Conservation (phyloP, 2,797 vertebrate species). For the Crypturellus tataupa region DNA sequence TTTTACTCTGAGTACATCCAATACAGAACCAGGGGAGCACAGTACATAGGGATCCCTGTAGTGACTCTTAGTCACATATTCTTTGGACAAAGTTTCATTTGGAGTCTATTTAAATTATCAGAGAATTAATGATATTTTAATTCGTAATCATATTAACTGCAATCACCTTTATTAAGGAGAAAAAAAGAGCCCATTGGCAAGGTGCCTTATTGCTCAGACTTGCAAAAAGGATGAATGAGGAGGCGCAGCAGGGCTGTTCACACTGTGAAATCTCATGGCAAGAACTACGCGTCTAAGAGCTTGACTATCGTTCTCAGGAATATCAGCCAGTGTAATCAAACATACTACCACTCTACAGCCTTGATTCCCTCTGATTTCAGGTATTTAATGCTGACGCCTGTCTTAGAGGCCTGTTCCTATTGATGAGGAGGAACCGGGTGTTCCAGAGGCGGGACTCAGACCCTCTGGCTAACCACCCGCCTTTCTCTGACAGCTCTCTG, state of each 20-base stretch:
- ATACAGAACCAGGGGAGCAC: not conserved
- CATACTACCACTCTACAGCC: not conserved
- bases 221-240: not conserved
- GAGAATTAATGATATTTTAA: not conserved
- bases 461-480: too few species aligned
- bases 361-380: not conserved
- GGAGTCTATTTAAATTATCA: not conserved
- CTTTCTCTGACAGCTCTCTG: too few species aligned
- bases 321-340: not conserved
- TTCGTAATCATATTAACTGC: not conserved
- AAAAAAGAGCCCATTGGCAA: not conserved
- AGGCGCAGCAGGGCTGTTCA: not conserved
- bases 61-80: not conserved
- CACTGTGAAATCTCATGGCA: fast-evolving
- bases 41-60: not conserved
- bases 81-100: not conserved
- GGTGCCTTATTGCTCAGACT: not conserved
- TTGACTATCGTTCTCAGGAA: not conserved
- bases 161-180: not conserved
- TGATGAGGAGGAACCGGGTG: too few species aligned
- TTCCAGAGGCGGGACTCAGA: too few species aligned
- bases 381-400: too few species aligned
- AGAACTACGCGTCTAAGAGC: not conserved
- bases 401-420: too few species aligned
- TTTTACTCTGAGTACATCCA: not conserved